Percentiles rank a stretch among this genome's conserved stretches.
phyloP scores from a whole-genome alignment of 2,113 vertebrate genomes.

The Apteryx owenii region DNA sequence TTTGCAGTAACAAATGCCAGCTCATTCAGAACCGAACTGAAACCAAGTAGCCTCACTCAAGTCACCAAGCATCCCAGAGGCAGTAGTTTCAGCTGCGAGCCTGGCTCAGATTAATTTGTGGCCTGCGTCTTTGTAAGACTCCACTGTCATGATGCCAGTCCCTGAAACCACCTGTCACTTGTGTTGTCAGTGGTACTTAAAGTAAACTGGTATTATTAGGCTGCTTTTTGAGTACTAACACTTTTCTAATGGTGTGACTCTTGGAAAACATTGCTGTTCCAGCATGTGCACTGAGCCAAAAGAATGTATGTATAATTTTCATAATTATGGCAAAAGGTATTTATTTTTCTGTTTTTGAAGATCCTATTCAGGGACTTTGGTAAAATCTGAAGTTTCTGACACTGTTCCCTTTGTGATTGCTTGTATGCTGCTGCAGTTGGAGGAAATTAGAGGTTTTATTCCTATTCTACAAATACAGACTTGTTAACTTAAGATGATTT shows the following conservation, averaged over 20 bases:
- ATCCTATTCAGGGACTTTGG: neutral
- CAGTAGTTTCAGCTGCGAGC: neutral
- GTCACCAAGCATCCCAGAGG: neutral
- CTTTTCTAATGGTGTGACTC: neutral
- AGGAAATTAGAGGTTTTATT: neutral
- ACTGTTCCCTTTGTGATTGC: neutral
- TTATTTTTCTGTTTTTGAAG: slow-evolving; percentile 3
- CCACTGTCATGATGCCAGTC: neutral
- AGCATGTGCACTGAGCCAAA: neutral
- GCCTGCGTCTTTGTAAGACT: neutral
- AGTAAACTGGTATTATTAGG: neutral
- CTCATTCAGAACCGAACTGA: neutral
- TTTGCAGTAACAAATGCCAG: neutral
- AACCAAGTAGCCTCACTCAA: neutral
- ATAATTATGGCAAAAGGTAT: neutral
- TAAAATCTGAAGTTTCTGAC: neutral
- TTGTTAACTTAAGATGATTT: neutral
- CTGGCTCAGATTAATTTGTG: neutral
- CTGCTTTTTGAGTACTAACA: neutral
- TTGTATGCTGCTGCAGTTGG: neutral
- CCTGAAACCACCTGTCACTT: neutral
- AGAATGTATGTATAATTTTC: neutral
- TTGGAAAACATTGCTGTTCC: neutral
- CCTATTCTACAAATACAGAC: neutral
- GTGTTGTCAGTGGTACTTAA: neutral